Base-by-base conservation (phyloP, 1,140 invertebrate genomes). In the Caenorhabditis remanei region DNA sequence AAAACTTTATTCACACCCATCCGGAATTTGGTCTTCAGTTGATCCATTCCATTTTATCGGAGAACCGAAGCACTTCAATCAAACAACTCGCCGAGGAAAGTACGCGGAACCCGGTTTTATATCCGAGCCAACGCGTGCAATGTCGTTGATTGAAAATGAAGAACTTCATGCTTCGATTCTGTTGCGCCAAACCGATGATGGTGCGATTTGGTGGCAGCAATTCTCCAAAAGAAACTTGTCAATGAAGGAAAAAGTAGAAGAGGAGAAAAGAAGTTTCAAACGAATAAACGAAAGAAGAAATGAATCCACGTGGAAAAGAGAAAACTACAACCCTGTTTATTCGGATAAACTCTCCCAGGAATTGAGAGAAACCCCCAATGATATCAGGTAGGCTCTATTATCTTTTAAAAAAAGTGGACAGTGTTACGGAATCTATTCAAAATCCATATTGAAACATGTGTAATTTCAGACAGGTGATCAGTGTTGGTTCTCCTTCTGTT, bases 151-250 rank as follows among this genome's bases (percentile, higher is more conserved):
- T 9, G 71, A 79, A 24, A 4, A 50, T 50, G 8, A 5, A 13
- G 9, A 50, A 7, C 4, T 24, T 16, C n/a, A 79, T 14, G 13
- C 19, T 14, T 79, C 71, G 2, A 16, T 79, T 5, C n/a, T 79
- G 41, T 9, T 84, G 13, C 32, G 53, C 14, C 82, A 84, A 84
- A 58, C 82, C 4, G 82, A 84, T 41, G 56, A 84, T 61, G 82
- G 82, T 7, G 55, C 82, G 19, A 58, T 84, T 41, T 84, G 82
- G 82, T 84, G 55, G 53, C 82, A 84, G 16, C 58, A 46, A 21
- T 58, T 84, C 5, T 84, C 82, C 3, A 16, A 56, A 43, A 32
- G 55, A 32, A 50, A 2, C 16, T 6, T 11, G 55, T 53, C 21
- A 4, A 50, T 32, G 9, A 19, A 83, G 19, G 21, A 83, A 11